Base-by-base conservation (phyloP, 2,888 invertebrate genomes). In the Rhabditoides inermis region DNA sequence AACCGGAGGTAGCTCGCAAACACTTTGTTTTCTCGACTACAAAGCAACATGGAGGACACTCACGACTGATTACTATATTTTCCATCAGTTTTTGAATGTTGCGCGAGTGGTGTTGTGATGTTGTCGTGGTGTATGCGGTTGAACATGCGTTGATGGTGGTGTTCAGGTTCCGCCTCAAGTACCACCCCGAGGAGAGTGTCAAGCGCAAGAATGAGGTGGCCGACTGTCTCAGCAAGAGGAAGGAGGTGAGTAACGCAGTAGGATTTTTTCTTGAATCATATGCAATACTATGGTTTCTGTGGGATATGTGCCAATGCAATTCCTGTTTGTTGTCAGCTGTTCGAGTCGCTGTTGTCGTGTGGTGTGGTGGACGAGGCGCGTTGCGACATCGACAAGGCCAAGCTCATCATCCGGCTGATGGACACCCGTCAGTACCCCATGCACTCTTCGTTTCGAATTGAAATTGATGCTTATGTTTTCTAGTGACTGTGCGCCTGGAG, bases 111-210 rank as follows among this genome's bases (percentile, higher is more conserved):
- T n/a, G n/a, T n/a, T n/a, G n/a, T n/a, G n/a, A n/a, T n/a, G n/a
- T n/a, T n/a, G n/a, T n/a, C n/a, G n/a, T n/a, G n/a, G n/a, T n/a
- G n/a, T n/a, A 4, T 45, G n/a, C 25, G 15, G 48, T 48, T 39
- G 6, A 27, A 5, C 28, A 27, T 5, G 25, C 22, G 6, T 25
- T 39, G 22, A 18, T 32, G 22, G 28, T 40, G 27, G 30, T 47
- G 12, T 35, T 4, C 61, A 98, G 98, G 95, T 98, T 98, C 84
- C 91, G 92, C 81, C 85, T 88, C 70, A 95, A 95, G 82, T 99
- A 95, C 77, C 95, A 98, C 79, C 98, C 98, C 2, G 90, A 91
- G 78, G 94, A 95, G 76, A 88, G 88, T 49, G 83, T 87, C 30
- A 90, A 87, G 78, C 82, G 89, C 52, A 88, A 87, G 78, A 87